Base-by-base conservation (phyloP, 2,797 vertebrate species). In the Furcifer pardalis region DNA sequence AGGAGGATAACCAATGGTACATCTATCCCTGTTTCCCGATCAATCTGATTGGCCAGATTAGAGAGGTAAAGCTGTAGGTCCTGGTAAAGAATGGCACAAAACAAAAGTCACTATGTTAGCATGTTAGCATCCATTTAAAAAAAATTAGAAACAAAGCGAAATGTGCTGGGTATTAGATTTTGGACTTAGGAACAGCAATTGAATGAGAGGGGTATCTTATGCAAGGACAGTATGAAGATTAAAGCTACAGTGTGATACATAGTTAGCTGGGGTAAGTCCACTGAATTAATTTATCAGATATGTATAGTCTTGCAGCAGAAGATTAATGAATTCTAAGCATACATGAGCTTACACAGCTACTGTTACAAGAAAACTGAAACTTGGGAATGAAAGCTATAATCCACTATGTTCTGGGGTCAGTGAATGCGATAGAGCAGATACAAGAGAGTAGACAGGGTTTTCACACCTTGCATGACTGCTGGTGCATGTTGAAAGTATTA, bases 401-500 rank as follows among this genome's bases (percentile, higher is more conserved):
- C 37, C 59, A 68, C 5, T 23, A 9, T n/a, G 13, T 10, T 25
- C 25, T 40, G 32, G 35, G 44, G 35, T 13, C 42, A 30, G 27
- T 56, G 52, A 56, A 2, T 56, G 32, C 7, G 52, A 49, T 32
- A n/a, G 25, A 44, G 42, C 72, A 86, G 56, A 72, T 40, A 77
- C 17, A 32, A 49, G 49, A n/a, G 25, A 17, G n/a, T 23, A 77
- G 63, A 19, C 21, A 19, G 19, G 4, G 0, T 1, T 17, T 5
- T 35, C 90, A 92, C 90, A 98, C 98, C 98, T 99, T 99, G 94
- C 97, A 97, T 21, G 98, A 97, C 91, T 98, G 98, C 81, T 97
- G 97, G 93, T 99, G 98, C 98, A 99, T 98, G 95, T 99, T 99
- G 95, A 98, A 99, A 89, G 96, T 98, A 94, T 97, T 95, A n/a